phyloP scores from a whole-genome alignment of 2,113 vertebrate genomes.

The Mirza zaza region DNA sequence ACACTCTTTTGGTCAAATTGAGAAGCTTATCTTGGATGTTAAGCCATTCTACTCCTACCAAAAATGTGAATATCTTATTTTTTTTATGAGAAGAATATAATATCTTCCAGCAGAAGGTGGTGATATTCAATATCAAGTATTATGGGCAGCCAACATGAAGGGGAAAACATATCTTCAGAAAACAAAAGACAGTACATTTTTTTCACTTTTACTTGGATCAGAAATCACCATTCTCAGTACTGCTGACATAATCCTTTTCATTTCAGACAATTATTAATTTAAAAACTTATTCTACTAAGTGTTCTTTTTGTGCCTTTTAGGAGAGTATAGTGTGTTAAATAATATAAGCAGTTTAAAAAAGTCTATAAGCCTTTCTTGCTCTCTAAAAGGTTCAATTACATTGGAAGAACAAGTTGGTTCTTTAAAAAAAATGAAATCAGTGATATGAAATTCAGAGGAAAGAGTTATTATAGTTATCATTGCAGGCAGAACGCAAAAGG shows the following conservation, averaged over 20 bases:
- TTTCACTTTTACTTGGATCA: not conserved
- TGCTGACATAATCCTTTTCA: not conserved
- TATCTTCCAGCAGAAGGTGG: not conserved
- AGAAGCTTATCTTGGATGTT: not conserved
- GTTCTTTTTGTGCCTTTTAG: not conserved
- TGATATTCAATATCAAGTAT: not conserved
- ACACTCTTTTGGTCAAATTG: not conserved
- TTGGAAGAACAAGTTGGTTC: slow-evolving; percentile 14
- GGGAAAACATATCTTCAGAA: not conserved
- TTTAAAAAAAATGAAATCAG: slow-evolving; percentile 55
- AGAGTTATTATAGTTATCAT: not conserved
- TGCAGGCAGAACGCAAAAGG: not conserved
- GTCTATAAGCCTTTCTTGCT: slow-evolving; percentile 16
- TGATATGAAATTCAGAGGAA: slow-evolving; percentile 6
- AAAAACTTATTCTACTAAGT: not conserved
- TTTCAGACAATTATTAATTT: not conserved
- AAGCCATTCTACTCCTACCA: not conserved
- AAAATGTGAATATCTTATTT: not conserved
- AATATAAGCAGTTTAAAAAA: not conserved
- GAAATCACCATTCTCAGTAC: not conserved
- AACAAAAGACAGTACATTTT: not conserved
- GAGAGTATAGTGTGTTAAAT: not conserved
- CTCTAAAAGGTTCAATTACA: slow-evolving; percentile 53
- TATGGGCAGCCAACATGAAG: not conserved
- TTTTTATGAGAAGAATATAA: not conserved